These are phyloP conservation scores for Brachypalpus laphriformis DNA, from an alignment of 2,888 invertebrate species.

Conservation along the genomic window DNA sequence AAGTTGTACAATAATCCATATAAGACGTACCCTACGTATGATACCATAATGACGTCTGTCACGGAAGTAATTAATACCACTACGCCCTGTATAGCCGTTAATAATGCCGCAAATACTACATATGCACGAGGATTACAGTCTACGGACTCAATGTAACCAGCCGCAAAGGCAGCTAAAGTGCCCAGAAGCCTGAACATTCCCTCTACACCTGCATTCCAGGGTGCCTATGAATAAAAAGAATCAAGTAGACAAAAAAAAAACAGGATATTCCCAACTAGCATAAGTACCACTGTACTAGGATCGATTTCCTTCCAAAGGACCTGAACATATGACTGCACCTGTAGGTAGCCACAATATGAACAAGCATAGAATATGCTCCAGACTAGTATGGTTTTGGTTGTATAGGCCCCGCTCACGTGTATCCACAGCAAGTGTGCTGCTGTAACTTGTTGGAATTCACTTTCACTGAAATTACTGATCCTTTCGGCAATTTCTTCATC, in stretches of 20 bases:
- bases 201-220: conserved; percentile 91
- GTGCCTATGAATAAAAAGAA: conserved; percentile 5
- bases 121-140: conserved; percentile 81
- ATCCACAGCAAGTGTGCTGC: conserved; percentile 83
- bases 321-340: conserved; percentile 89
- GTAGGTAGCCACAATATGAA: conserved; percentile 87
- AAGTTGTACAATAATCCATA: conserved; percentile 92
- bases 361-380: conserved; percentile 92
- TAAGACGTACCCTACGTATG: conserved; percentile 89
- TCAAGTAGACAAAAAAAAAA: too few relatives aligned
- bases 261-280: too few relatives aligned
- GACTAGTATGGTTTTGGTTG: conserved; percentile 85
- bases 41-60: conserved; percentile 86
- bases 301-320: conserved; percentile 87
- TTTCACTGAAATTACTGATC: conserved; percentile 53
- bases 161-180: conserved; percentile 85
- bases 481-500: not conserved
- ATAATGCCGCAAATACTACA: conserved; percentile 82
- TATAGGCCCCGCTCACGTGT: conserved; percentile 85
- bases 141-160: conserved; percentile 82
- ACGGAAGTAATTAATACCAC: conserved; percentile 85
- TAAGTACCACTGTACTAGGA: conserved; percentile 49
- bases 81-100: conserved; percentile 84
- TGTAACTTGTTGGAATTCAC: conserved; percentile 49
- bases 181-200: conserved; percentile 88